Evolutionary conservation across 2,888 invertebrate species (phyloP).

Genomic region (Lasius fuliginosus): DNA sequence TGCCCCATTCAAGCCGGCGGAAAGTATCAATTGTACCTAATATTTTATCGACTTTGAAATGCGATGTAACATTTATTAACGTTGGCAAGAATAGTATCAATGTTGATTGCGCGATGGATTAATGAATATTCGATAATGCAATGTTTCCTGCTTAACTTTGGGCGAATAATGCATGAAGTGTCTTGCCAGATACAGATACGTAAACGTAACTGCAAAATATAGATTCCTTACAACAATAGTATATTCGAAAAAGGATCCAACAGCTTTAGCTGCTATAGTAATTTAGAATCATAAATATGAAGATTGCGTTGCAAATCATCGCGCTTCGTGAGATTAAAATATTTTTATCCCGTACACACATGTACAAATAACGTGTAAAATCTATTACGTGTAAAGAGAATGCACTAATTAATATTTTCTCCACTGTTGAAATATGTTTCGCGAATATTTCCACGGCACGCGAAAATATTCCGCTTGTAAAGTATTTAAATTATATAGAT

Average conservation of each 20-base stretch:
- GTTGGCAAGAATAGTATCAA: background rate
- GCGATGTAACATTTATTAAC: background rate
- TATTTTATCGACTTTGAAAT: background rate
- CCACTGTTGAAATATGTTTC: slow-evolving; percentile 11
- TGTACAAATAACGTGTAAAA: background rate
- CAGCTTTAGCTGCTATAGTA: background rate
- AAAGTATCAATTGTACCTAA: background rate
- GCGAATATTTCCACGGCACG: background rate
- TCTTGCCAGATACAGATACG: background rate
- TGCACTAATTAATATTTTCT: slow-evolving; percentile 20
- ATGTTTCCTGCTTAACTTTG: background rate
- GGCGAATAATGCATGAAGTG: slow-evolving; percentile 19
- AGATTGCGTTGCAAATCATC: background rate
- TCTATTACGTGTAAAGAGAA: background rate
- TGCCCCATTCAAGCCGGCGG: background rate
- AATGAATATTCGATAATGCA: slow-evolving; percentile 51
- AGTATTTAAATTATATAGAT: slow-evolving; percentile 33
- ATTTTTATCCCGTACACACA: background rate
- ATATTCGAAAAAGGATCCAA: background rate
- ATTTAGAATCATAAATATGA: background rate
- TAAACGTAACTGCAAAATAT: background rate
- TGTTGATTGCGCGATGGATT: slow-evolving; percentile 3
- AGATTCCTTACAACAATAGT: background rate
- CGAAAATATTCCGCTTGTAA: slow-evolving; percentile 46
- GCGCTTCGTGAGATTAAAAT: background rate